Evolutionary conservation across 2,797 vertebrate species (phyloP), one percentile per base, ranked within the genome.

Genomic region (Crenichthys baileyi): DNA sequence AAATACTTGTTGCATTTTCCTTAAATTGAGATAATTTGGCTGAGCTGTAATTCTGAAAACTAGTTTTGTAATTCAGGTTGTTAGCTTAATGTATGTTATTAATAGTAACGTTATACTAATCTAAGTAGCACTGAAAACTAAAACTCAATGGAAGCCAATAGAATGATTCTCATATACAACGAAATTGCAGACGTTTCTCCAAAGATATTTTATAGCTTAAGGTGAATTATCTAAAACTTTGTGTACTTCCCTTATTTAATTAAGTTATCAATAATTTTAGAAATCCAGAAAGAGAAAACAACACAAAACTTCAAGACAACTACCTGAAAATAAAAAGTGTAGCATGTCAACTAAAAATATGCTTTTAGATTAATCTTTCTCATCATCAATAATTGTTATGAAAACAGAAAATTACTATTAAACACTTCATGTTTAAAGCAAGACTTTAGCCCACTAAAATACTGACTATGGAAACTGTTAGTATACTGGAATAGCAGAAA

Each of bases 361-460:
- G 20, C 36, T 67, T 46, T 46, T 46, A 46, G 7, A 11, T 46
- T 74, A 77, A 83, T 56, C 15, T 70, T 75, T 65, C 36, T 79
- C n/a, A 41, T 63, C 48, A 46, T 76, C 50, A 4, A 12, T 26
- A 20, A 63, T 20, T 4, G 61, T 48, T 51, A 18, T 70, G 51
- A 39, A 2, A 65, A 9, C 48, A 31, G 22, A 9, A 26, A 48
- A 61, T 5, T 58, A 22, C 51, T 79, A 51, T 76, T 70, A 79
- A 71, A 61, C 39, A 77, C 73, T 68, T 77, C 7, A 76, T 4
- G 56, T 82, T 44, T 72, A 73, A 84, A 84, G 78, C 83, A 83
- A 87, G 48, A 83, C 84, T 1, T 7, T 83, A 77, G 68, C 73
- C 76, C 75, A 74, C 58, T 22, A 83, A 82, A 85, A 82, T 20